A percentile compares a stretch with the other conserved stretches of the same genome.
Evolutionary conservation across 1,140 invertebrate species (phyloP).

Genomic region (Halyomorpha halys): DNA sequence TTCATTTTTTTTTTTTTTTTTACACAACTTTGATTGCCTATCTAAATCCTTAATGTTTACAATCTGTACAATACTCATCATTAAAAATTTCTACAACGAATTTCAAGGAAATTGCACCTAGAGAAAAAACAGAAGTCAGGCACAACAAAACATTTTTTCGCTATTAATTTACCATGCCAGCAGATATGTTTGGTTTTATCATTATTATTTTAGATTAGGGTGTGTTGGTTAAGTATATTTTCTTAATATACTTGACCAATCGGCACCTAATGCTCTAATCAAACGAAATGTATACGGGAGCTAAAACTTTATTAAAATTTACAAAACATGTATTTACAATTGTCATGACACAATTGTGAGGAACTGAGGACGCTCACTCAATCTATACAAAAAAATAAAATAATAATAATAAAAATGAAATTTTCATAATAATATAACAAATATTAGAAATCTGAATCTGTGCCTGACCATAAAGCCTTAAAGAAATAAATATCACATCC

Average conservation of each 20-base stretch:
- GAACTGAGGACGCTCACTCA: slow-evolving; percentile 4
- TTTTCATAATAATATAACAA: not conserved
- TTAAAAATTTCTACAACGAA: slow-evolving; percentile 10
- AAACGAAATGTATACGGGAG: too few relatives aligned
- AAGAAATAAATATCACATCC: slow-evolving; percentile 18
- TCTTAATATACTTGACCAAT: slow-evolving; percentile 3
- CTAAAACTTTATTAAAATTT: not conserved
- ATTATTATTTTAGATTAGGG: not conserved
- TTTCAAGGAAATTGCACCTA: slow-evolving; percentile 19
- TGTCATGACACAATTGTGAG: slow-evolving; percentile 10
- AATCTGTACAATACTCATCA: slow-evolving; percentile 11
- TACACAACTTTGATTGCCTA: slow-evolving; percentile 4
- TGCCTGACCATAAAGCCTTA: slow-evolving; percentile 16
- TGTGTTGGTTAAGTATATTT: slow-evolving; percentile 5
- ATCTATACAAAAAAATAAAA: not conserved
- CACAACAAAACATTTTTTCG: slow-evolving; percentile 2
- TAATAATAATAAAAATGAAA: not conserved
- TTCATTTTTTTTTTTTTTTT: too few relatives aligned
- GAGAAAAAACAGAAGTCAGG: slow-evolving; percentile 18
- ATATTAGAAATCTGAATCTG: not conserved
- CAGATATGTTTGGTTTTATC: slow-evolving; percentile 11
- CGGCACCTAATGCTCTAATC: not conserved
- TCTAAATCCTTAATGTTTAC: slow-evolving; percentile 18
- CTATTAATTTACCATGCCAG: not conserved
- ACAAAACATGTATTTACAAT: slow-evolving; percentile 10